These are phyloP conservation scores for Gopherus evgoodei DNA, from an alignment of 2,113 vertebrate species.

Conservation along the genomic window DNA sequence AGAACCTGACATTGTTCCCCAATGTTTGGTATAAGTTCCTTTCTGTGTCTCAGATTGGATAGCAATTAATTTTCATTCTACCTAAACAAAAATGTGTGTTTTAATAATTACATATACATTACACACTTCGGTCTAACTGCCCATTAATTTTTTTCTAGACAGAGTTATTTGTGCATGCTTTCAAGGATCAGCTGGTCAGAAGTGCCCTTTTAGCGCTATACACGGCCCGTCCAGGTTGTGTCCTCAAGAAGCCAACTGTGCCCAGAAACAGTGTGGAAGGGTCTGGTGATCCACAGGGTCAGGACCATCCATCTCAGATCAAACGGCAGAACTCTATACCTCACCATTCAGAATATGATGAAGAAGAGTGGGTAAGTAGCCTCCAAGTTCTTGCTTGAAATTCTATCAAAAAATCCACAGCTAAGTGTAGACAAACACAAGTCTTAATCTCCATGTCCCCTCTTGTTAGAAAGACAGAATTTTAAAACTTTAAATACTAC, in stretches of 20 bases:
- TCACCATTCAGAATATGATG: constrained; percentile 94
- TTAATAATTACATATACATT: not conserved
- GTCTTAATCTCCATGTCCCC: not conserved
- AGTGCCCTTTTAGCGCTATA: constrained; percentile 94
- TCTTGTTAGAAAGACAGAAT: fast-evolving
- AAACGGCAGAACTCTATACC: constrained; percentile 91
- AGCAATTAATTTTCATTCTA: not conserved
- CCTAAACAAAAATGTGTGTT: not conserved
- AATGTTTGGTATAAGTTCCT: constrained; percentile 13
- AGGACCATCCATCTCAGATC: constrained; percentile 65
- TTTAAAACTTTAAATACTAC: not conserved
- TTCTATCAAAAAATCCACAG: not conserved
- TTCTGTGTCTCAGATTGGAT: not conserved
- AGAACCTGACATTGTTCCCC: not conserved
- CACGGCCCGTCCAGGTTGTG: constrained; percentile 89
- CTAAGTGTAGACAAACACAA: not conserved
- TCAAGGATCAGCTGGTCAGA: constrained; percentile 96
- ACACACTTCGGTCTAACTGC: constrained; percentile 11
- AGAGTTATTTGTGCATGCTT: constrained; percentile 93
- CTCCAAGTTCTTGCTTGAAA: not conserved
- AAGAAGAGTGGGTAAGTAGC: constrained; percentile 95
- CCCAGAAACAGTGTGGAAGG: constrained; percentile 65
- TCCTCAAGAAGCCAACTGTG: constrained; percentile 82
- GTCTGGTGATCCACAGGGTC: constrained; percentile 53
- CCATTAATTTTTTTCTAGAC: constrained; percentile 80